Evolutionary conservation across 2,888 invertebrate species (phyloP), one percentile per base, ranked within the genome.

Genomic region (Seladonia tumulorum): DNA sequence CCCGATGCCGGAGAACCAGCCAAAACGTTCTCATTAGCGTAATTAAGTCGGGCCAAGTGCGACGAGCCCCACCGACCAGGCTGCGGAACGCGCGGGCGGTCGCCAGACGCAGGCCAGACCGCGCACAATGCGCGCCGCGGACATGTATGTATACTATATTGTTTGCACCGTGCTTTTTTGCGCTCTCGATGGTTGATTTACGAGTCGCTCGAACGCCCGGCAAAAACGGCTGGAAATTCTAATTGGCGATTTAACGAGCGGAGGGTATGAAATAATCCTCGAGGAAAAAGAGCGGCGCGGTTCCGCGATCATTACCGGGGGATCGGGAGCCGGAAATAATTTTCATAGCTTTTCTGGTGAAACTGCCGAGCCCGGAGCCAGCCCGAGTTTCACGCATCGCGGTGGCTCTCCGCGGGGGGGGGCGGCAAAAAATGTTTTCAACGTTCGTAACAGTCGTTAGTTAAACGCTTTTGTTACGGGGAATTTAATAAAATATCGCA

Each of bases 21-120:
- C 76, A 70, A 79, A 89, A 86, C 39, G 72, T 82, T 45, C 88
- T 86, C 82, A 80, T 88, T 86, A 86, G 79, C 81, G 86, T 88
- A 90, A 89, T 90, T 90, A 90, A 88, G 77, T 82, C 84, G 39
- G 42, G 68, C 81, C 35, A 66, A 66, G 75, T 78, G 76, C 76
- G 84, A 80, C 81, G 68, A 79, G 76, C 49, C 49, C 29, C 29
- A 12, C 39, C 22, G 42, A 22, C 39, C n/a, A n/a, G 39, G 53
- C 53, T 53, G n/a, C 47, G 45, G 70, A 42, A 53, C 53, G n/a
- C 42, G 70, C 39, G n/a, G 8, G 25, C 47, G 71, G 16, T 12
- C 45, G 12, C 39, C 71, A 66, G 49, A 39, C 74, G 74, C 60
- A 81, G 57, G 74, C 29, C 81, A 42, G 45, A 72, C 47, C 47